Conservation (phyloP, 2,888 invertebrate genomes). For the Pyrrhia umbra region DNA sequence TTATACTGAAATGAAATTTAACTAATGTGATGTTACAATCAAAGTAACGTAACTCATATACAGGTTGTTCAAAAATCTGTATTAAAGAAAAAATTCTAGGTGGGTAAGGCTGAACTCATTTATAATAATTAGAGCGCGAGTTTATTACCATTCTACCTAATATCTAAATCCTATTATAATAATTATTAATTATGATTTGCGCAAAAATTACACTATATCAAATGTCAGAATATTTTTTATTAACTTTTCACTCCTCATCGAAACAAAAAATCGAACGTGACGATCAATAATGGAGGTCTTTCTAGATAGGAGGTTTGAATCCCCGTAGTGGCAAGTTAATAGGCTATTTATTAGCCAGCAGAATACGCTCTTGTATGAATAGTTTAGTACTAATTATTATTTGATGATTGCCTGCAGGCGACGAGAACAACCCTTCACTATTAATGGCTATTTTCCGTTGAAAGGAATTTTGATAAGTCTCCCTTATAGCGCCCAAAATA, state of each 20-base stretch:
- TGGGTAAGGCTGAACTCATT: too few relatives aligned
- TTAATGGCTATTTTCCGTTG: conserved; percentile 28
- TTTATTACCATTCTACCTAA: too few relatives aligned
- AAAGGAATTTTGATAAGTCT: conserved; percentile 26
- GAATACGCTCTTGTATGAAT: conserved; percentile 22
- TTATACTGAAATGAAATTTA: conserved; percentile 9
- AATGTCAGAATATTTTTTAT: too few relatives aligned
- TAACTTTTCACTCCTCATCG: too few relatives aligned
- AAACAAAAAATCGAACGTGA: too few relatives aligned
- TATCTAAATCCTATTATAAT: too few relatives aligned
- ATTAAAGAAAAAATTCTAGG: too few relatives aligned
- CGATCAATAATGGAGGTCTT: too few relatives aligned
- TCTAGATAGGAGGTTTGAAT: neutral
- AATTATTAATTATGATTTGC: too few relatives aligned
- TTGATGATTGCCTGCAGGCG: conserved; percentile 21
- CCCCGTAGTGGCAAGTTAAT: neutral
- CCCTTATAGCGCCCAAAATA: too few relatives aligned
- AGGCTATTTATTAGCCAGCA: neutral
- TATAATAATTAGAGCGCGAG: too few relatives aligned
- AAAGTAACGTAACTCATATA: conserved; percentile 39
- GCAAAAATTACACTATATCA: too few relatives aligned
- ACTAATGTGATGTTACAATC: conserved; percentile 25
- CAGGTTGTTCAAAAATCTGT: conserved; percentile 33
- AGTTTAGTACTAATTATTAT: conserved; percentile 38
- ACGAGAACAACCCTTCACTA: conserved; percentile 8